Conservation (phyloP, 2,797 vertebrate genomes). For the Taeniopygia guttata region DNA sequence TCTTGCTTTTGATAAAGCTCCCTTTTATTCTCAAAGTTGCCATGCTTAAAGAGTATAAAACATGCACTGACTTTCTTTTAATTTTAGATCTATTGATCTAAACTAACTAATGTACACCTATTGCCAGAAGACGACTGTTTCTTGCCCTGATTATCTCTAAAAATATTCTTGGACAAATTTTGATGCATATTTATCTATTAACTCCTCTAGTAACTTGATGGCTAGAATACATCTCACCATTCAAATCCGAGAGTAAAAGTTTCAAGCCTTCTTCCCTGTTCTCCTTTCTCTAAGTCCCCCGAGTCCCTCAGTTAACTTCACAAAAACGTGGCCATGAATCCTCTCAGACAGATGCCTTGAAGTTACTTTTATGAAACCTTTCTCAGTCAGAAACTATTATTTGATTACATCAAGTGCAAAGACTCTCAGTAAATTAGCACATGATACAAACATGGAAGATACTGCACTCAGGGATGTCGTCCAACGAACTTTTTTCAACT, state of each 20-base stretch:
- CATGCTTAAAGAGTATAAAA: not conserved
- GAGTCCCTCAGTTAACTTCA: not conserved
- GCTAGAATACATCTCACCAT: not conserved
- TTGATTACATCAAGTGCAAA: not conserved
- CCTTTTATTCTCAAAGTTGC: not conserved
- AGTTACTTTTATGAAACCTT: not conserved
- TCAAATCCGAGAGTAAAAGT: not conserved
- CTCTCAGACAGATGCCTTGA: not conserved
- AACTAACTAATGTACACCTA: not conserved
- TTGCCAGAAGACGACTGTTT: not conserved
- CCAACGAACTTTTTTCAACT: not conserved
- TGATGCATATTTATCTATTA: not conserved
- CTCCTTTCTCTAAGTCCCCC: not conserved
- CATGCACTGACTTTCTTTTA: not conserved
- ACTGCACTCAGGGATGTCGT: not conserved
- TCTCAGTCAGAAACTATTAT: not conserved
- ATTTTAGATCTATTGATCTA: not conserved
- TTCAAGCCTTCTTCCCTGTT: not conserved
- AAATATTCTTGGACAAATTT: not conserved
- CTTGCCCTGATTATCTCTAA: not conserved
- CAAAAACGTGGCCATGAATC: not conserved
- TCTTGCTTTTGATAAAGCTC: not conserved
- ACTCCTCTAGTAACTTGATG: not conserved
- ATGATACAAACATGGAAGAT: not conserved
- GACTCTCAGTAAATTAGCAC: not conserved